Evolutionary conservation across 2,113 vertebrate genomes (phyloP), one percentile per base, ranked within the genome.

Genomic region (Jacana jacana): DNA sequence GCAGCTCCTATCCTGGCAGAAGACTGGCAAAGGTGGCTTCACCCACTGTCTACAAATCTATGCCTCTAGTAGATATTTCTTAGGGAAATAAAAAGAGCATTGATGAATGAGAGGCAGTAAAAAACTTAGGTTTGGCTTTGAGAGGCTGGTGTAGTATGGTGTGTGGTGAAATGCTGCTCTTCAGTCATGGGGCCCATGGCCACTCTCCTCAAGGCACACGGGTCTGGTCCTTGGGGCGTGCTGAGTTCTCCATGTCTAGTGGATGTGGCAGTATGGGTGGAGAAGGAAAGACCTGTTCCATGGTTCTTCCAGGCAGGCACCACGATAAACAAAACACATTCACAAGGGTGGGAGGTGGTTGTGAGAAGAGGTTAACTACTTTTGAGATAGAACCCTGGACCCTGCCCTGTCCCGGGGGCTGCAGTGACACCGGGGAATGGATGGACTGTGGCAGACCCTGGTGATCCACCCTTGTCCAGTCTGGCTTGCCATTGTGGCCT

Each of bases 191-290:
- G 30, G 22, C 42, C 27, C 11, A 9, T 1, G 11, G 49, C 12
- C 6, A 19, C 40, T 37, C 6, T 27, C 5, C 35, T 24, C 6
- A 0, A 4, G 65, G n/a, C 1, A 0, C 0, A 1, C 25, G 9
- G 46, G 27, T 51, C 58, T 1, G 0, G 13, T 9, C n/a, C 40
- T 30, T 1, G 2, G 27, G 15, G 16, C 40, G 42, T 15, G 31
- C 55, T 2, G 0, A 0, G 2, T 11, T 8, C 14, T 14, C 13
- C 11, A 3, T 10, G 10, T 46, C 16, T 55, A 8, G 33, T 10
- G 13, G 37, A 10, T 3, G 14, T 5, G 25, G 64, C 33, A 52
- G 42, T 10, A 8, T 1, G 4, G 39, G 10, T 17, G 40, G 31
- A 52, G n/a, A 48, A 57, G 28, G 40, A 35, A 79, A 51, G 25